Conservation (phyloP, 35 echinoderm and acorn worm species). For the Nesometra sesokonis region DNA sequence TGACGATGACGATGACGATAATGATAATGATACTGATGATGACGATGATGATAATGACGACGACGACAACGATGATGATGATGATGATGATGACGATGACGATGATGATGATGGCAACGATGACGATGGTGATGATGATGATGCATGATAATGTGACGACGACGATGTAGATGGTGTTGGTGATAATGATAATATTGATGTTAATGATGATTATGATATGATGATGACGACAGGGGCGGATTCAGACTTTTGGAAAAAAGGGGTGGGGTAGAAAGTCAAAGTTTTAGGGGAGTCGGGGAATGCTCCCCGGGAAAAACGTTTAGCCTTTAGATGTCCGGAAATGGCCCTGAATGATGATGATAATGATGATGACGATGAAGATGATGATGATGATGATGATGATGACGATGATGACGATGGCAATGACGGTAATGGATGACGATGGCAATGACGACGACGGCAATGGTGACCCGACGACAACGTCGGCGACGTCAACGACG, state of each 20-base stretch:
- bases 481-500: not conserved
- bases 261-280: no score
- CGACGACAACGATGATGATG: constrained; percentile 3
- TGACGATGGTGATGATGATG: constrained; percentile 6
- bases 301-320: not conserved
- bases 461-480: no score
- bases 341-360: not conserved
- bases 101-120: constrained; percentile 9
- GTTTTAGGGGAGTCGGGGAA: no score
- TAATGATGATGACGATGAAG: constrained; percentile 14
- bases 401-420: constrained; percentile 12
- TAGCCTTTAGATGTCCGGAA: no score
- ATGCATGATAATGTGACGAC: constrained; percentile 8
- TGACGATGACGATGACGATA: constrained; percentile 6
- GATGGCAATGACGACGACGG: constrained; percentile 1
- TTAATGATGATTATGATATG: no score
- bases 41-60: no score
- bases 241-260: no score
- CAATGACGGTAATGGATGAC: no score
- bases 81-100: constrained; percentile 11
- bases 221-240: no score
- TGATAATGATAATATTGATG: no score
- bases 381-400: constrained; percentile 19
- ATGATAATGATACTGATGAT: no score
- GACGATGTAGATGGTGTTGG: constrained; percentile 7